Base-by-base conservation (phyloP, 2,113 vertebrate species). In the Tor tambroides region DNA sequence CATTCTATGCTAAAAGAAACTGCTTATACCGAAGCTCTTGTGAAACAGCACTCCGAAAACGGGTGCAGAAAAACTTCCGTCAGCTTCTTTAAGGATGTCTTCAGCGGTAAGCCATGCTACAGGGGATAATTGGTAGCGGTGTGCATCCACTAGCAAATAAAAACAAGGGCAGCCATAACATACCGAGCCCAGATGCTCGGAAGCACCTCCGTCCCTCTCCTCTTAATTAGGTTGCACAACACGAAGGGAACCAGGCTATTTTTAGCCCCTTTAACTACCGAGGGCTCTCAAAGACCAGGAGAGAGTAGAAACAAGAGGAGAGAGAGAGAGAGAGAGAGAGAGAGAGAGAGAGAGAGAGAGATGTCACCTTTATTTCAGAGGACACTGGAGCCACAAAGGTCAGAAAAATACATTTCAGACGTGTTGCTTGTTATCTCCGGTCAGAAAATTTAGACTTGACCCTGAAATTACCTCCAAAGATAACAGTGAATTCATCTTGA, bases 161-260 rank as follows among this genome's bases (percentile, higher is more conserved):
- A 65, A 89, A 87, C 86, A 81, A 84, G 87, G 84, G 81, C 80
- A 61, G 71, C 76, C 43, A 84, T 89, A 85, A 86, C 63, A 87
- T 80, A 43, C 61, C 43, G 80, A 87, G 84, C 87, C 81, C 86
- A 90, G 89, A 87, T 89, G 89, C 90, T 91, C 49, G 76, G 85
- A 84, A 87, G 81, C 84, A 89, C 84, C 84, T 88, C 75, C 30
- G 78, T 87, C 81, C 87, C 84, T 59, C 78, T 90, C 63, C 86
- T 86, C 89, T 90, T 87, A 91, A 90, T 91, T 90, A 91, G 89
- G 84, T 86, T 88, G 84, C 84, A 90, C 84, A 81, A 88, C 89
- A 86, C 76, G 65, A 79, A 46, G 67, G 84, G 69, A 43, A 71
- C 51, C 17, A 51, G 30, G 23, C 81, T 91, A 87, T 90, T 91